These are phyloP conservation scores for Myopa testacea DNA, from an alignment of 2,888 invertebrate genomes.

Conservation along the genomic window DNA sequence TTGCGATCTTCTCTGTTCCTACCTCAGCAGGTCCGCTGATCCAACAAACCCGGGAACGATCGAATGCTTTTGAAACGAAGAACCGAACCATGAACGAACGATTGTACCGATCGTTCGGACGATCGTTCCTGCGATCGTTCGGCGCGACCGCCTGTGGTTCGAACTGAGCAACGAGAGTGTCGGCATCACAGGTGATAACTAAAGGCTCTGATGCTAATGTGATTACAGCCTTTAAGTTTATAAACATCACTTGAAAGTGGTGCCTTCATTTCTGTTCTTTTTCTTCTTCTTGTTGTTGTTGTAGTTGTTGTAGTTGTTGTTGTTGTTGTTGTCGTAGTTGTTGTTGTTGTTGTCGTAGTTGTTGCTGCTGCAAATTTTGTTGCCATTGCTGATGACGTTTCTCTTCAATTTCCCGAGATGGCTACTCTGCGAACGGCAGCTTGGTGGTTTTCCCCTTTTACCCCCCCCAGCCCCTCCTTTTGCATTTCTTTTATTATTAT, in stretches of 20 bases:
- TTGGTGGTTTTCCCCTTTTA: not conserved
- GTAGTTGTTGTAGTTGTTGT: slow-evolving; percentile 4
- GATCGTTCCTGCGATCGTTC: not conserved
- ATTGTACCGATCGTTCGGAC: not conserved
- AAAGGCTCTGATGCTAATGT: slow-evolving; percentile 68
- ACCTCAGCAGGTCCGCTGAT: not conserved
- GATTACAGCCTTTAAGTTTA: slow-evolving; percentile 70
- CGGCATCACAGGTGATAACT: slow-evolving; percentile 64
- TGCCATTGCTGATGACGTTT: slow-evolving; percentile 5
- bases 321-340: slow-evolving; percentile 33
- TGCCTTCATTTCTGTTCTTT: slow-evolving; percentile 37
- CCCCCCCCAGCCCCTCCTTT: not conserved
- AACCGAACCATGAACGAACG: not conserved
- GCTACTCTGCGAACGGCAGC: not conserved
- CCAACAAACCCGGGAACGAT: not conserved
- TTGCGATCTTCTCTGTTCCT: not conserved
- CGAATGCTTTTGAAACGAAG: not conserved
- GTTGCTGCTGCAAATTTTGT: slow-evolving; percentile 11
- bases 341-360: slow-evolving; percentile 17
- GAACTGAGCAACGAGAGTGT: slow-evolving; percentile 43
- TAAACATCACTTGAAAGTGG: slow-evolving; percentile 61
- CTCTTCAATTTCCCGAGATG: slow-evolving; percentile 14
- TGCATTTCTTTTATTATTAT: slow-evolving; percentile 33
- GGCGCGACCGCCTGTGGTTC: slow-evolving; percentile 35
- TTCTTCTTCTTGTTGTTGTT: slow-evolving; percentile 21